Evolutionary conservation across 2,888 invertebrate genomes (phyloP).

Genomic region (Podotricha telesiphe): DNA sequence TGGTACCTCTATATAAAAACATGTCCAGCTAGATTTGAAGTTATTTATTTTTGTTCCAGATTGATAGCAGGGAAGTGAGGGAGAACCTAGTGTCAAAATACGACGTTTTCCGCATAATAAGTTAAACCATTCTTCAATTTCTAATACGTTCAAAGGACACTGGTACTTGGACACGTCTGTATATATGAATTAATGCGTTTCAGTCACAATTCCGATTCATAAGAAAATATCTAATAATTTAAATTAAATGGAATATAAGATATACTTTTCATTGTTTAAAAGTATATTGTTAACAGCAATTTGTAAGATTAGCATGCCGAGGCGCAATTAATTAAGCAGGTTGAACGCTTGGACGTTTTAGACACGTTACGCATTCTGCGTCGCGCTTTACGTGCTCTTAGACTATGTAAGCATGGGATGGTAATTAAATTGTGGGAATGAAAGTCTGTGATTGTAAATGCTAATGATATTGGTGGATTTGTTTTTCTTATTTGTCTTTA

Average conservation of each 20-base stretch:
- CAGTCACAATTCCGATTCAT: no score
- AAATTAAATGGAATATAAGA: neutral
- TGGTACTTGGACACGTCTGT: no score
- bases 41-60: no score
- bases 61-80: no score
- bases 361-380: slow-evolving; percentile 37
- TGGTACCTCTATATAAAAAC: no score
- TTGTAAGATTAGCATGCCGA: slow-evolving; percentile 49
- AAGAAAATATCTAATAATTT: neutral
- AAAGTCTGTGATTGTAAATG: slow-evolving; percentile 1
- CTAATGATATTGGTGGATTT: neutral
- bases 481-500: neutral
- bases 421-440: slow-evolving; percentile 16
- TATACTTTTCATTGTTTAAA: neutral
- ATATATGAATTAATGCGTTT: no score
- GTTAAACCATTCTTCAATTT: no score
- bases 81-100: no score
- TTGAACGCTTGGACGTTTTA: slow-evolving; percentile 30
- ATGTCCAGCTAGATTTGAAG: no score
- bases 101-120: no score
- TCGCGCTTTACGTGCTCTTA: slow-evolving; percentile 34
- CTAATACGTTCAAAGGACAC: no score
- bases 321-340: slow-evolving; percentile 53
- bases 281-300: slow-evolving; percentile 23
- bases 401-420: slow-evolving; percentile 11